Evolutionary conservation across 1,140 invertebrate species (phyloP), one percentile per base, ranked within the genome.

Genomic region (Goniozus legneri): DNA sequence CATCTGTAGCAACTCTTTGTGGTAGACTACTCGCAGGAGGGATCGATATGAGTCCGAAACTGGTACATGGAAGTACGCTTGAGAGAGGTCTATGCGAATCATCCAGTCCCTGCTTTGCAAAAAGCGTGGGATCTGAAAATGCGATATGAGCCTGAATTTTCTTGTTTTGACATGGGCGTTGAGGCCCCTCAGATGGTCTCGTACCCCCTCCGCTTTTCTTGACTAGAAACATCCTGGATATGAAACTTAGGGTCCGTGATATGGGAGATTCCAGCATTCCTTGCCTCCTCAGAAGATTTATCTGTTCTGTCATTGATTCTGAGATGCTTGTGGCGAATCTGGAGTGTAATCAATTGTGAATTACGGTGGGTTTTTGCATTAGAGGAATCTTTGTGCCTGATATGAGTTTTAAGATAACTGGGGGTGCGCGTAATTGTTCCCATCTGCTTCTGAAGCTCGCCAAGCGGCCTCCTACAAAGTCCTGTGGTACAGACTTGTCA

Each of bases 211-310:
- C 35, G 13, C 18, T 48, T 20, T 62, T 58, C 43, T 33, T 43
- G 8, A 62, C 33, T 12, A 70, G 44, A 35, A 71, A 69, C 32
- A 71, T 56, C n/a, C 51, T 56, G n/a, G 61, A 69, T 12, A 67
- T 47, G 38, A 69, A 69, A 24, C 54, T 58, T 20, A 56, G 48
- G 3, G 42, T 38, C 8, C 22, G 22, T 2, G 14, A 3, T 10
- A 16, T n/a, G 3, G 33, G 36, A 22, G 15, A 6, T 36, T 65
- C 54, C 8, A 69, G 10, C n/a, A 65, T 41, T 12, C 32, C 8
- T 31, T 47, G 34, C 13, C 47, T 13, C 22, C 50, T 47, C 21
- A 61, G 34, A 1, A 40, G 14, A 14, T 38, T 22, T 31, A 61
- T 59, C 43, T 56, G 48, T 31, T 46, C 39, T 15, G 54, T 46